Conservation (phyloP, 2,888 invertebrate species). For the Cryptophagus acutangulus region DNA sequence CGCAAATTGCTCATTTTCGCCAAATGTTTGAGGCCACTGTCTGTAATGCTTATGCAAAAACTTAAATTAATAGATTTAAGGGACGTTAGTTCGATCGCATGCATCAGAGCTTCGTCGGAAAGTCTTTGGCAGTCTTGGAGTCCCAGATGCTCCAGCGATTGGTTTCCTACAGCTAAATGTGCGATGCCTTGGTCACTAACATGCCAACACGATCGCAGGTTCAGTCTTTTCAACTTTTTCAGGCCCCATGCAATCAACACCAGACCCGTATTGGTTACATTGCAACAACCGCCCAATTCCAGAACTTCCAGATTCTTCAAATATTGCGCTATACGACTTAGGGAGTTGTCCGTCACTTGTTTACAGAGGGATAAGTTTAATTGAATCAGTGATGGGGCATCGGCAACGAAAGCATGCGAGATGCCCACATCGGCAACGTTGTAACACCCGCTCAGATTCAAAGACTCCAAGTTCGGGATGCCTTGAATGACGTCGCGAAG, state of each 20-base stretch:
- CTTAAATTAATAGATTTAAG: constrained; percentile 86
- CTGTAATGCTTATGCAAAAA: constrained; percentile 93
- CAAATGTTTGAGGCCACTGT: constrained; percentile 82
- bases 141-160: constrained; percentile 76
- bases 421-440: constrained; percentile 85
- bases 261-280: constrained; percentile 84
- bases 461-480: constrained; percentile 78
- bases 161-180: constrained; percentile 78
- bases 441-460: constrained; percentile 90
- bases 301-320: constrained; percentile 80
- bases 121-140: constrained; percentile 93
- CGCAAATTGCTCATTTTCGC: constrained; percentile 78
- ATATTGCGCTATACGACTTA: constrained; percentile 78
- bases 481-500: constrained; percentile 81
- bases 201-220: constrained; percentile 88
- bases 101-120: constrained; percentile 84
- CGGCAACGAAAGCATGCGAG: constrained; percentile 73
- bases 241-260: constrained; percentile 83
- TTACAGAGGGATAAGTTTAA: constrained; percentile 90
- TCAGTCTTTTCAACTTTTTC: constrained; percentile 75
- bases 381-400: constrained; percentile 70
- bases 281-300: constrained; percentile 88
- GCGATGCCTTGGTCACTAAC: constrained; percentile 88
- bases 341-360: constrained; percentile 87
- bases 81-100: constrained; percentile 74